A percentile compares a stretch with the other conserved stretches of the same genome.
Evolutionary conservation across 2,797 vertebrate species (phyloP).

Genomic region (Geotrypetes seraphini): DNA sequence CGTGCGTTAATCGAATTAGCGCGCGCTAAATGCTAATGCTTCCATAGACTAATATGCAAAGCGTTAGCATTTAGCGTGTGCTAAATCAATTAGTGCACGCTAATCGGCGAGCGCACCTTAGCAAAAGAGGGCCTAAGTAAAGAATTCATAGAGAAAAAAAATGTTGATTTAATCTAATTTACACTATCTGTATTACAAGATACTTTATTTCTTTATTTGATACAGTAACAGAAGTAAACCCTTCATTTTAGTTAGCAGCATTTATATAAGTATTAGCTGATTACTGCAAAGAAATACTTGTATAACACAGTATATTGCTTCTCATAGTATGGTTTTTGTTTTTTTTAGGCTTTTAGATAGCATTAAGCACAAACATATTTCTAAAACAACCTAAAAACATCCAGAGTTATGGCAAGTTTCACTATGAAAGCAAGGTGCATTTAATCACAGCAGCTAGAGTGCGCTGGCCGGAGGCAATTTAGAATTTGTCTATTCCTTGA

Average conservation of each 20-base stretch:
- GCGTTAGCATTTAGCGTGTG: too few species aligned
- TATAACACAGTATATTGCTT: constrained; percentile 45
- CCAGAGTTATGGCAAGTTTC: constrained; percentile 11
- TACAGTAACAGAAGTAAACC: constrained; percentile 27
- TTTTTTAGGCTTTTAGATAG: constrained; percentile 20
- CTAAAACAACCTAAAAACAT: constrained; percentile 21
- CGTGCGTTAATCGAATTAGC: too few species aligned
- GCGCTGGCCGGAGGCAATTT: constrained; percentile 5
- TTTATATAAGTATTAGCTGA: constrained; percentile 18
- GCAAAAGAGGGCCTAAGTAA: too few species aligned
- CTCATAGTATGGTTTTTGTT: constrained; percentile 28
- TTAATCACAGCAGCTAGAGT: constrained; percentile 3
- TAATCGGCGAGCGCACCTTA: too few species aligned
- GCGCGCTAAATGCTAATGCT: too few species aligned
- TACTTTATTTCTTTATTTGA: constrained; percentile 20
- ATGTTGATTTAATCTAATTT: too few species aligned
- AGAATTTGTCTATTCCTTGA: constrained; percentile 4
- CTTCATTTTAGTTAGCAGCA: constrained; percentile 27
- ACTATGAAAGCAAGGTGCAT: constrained; percentile 9
- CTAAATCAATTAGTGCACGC: too few species aligned
- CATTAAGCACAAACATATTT: constrained; percentile 21
- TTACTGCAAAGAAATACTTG: constrained; percentile 19
- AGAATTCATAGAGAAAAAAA: too few species aligned
- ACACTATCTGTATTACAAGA: constrained; percentile 15
- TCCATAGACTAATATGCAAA: too few species aligned